Evolutionary conservation across 2,113 vertebrate genomes (phyloP).

Genomic region (Ornithorhynchus anatinus): DNA sequence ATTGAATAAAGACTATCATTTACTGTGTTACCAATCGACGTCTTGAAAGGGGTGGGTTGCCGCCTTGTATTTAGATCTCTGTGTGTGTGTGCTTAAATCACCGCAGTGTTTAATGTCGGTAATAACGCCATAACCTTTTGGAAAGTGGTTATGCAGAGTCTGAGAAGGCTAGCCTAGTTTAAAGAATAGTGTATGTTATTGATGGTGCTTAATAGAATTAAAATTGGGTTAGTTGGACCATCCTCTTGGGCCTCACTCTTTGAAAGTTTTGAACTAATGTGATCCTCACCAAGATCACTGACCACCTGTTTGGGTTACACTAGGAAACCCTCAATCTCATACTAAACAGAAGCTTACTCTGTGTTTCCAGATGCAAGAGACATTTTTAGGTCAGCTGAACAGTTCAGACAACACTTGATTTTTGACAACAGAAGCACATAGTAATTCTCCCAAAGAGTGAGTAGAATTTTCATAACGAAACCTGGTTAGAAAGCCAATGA

Average conservation of each 20-base stretch:
- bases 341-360: too few relatives aligned
- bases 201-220: not conserved
- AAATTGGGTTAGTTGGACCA: fast-evolving
- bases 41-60: not conserved
- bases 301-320: too few relatives aligned
- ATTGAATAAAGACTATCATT: fast-evolving
- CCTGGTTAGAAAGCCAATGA: too few relatives aligned
- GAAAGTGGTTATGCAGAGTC: not conserved
- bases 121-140: fast-evolving
- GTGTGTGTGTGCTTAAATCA: fast-evolving
- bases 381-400: too few relatives aligned
- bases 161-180: not conserved
- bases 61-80: fast-evolving
- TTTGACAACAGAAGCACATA: too few relatives aligned
- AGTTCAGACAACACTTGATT: too few relatives aligned
- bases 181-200: fast-evolving
- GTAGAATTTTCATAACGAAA: too few relatives aligned
- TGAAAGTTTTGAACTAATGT: not conserved
- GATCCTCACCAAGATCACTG: too few relatives aligned
- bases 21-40: not conserved
- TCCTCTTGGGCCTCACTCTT: not conserved
- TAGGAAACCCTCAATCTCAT: too few relatives aligned
- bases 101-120: fast-evolving
- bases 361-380: too few relatives aligned
- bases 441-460: too few relatives aligned